Percentiles rank a stretch among this genome's conserved stretches.
phyloP scores from a whole-genome alignment of 2,888 invertebrate genomes.

The Zhengitettix transpicula region DNA sequence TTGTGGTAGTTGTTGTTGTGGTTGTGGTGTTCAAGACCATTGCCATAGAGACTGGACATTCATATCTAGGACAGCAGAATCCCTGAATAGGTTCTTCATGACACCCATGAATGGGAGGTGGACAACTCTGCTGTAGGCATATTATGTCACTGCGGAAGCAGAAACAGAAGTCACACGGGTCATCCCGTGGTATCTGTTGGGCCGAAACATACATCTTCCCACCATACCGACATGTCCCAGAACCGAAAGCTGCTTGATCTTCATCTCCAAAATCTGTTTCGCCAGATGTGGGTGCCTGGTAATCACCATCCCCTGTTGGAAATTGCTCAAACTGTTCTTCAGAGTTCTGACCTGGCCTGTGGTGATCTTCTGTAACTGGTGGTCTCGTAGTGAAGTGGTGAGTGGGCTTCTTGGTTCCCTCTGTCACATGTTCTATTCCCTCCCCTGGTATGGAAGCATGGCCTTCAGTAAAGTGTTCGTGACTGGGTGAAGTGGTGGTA shows the following conservation, averaged over 20 bases:
- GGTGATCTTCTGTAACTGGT: background rate
- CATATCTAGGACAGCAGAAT: conserved; percentile 88
- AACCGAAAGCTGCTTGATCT: conserved; percentile 52
- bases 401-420: background rate
- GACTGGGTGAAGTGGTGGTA: background rate
- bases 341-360: background rate
- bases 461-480: background rate
- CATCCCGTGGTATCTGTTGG: conserved; percentile 88
- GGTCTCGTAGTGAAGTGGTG: background rate
- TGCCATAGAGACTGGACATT: conserved; percentile 81
- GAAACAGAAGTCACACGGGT: conserved; percentile 93
- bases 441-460: background rate
- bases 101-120: conserved; percentile 81
- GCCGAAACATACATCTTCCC: conserved; percentile 87
- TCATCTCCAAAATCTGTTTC: conserved; percentile 36
- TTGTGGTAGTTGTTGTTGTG: conserved; percentile 71
- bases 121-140: conserved; percentile 87
- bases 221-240: conserved; percentile 81
- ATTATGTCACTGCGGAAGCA: conserved; percentile 93
- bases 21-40: conserved; percentile 66
- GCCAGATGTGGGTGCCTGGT: background rate
- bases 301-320: background rate
- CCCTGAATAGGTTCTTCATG: conserved; percentile 84
- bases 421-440: background rate
- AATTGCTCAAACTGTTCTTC: conserved; percentile 1